Conservation (phyloP, 1,140 invertebrate genomes). For the Tachypleus tridentatus region DNA sequence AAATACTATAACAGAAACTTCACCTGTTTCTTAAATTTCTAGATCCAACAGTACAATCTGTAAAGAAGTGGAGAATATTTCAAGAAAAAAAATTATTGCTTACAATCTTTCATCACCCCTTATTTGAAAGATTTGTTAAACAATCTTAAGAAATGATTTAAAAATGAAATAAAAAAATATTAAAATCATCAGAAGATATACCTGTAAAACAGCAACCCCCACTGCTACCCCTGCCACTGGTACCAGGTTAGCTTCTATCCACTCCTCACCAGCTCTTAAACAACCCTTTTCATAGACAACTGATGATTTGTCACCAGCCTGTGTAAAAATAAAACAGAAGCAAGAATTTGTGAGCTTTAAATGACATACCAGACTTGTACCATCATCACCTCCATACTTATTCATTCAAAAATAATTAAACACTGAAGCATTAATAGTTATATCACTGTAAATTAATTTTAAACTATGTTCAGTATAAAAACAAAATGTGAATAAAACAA, state of each 20-base stretch:
- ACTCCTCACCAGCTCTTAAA: conserved; percentile 79
- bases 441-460: too few relatives aligned
- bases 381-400: too few relatives aligned
- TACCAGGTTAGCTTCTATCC: conserved; percentile 81
- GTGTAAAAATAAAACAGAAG: not conserved
- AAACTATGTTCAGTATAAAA: too few relatives aligned
- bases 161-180: not conserved
- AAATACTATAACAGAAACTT: too few relatives aligned
- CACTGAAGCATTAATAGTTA: too few relatives aligned
- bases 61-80: too few relatives aligned
- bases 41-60: too few relatives aligned
- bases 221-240: conserved; percentile 72
- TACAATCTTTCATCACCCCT: not conserved
- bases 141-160: too few relatives aligned
- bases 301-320: conserved; percentile 49
- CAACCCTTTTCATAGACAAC: conserved; percentile 86
- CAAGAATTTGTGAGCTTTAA: not conserved
- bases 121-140: conserved; percentile 5
- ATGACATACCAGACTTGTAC: too few relatives aligned
- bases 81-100: not conserved
- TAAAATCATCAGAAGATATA: conserved; percentile 31
- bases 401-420: too few relatives aligned
- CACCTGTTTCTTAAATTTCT: too few relatives aligned
- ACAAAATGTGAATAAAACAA: too few relatives aligned
- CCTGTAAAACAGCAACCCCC: conserved; percentile 69